Base-by-base conservation (phyloP, 2,113 vertebrate genomes). In the Pollachius pollachius region DNA sequence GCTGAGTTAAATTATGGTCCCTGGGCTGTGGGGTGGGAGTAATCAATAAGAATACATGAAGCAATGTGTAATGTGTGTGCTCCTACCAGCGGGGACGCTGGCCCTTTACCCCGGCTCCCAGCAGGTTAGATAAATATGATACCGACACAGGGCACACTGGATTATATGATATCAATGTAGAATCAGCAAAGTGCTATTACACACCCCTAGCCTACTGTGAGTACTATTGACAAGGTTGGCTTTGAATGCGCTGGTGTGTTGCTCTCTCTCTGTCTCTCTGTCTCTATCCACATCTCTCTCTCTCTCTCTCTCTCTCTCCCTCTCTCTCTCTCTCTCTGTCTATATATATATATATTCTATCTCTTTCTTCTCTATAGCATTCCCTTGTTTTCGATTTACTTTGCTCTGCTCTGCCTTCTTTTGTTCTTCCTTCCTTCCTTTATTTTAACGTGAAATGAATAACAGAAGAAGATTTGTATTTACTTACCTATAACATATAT, bases 71-170 rank as follows among this genome's bases (percentile, higher is more conserved):
- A 95, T 94, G 94, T 93, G 92, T 91, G 88, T 94, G 94, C 93
- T 94, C 93, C 76, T 93, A 94, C 84, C 95, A 96, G 96, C 94
- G 79, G 92, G 95, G 93, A 92, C 88, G 85, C 92, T 89, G 93
- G 92, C 92, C 94, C 93, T 86, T 93, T 88, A 89, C 91, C 94
- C 89, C 85, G 92, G 90, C 93, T 94, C 95, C 90, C 95, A 94
- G 95, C 95, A 95, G 95, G 95, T 96, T 96, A 96, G 95, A 96
- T 96, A 97, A 96, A 96, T 96, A 96, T 94, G 93, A 97, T 94
- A 94, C 92, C 90, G 93, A 91, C 94, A 93, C 94, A 90, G 92
- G 91, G 91, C 93, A 90, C 89, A 92, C 91, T 92, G 93, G 94
- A 95, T 95, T 95, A 94, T 94, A 93, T 89, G 90, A 94, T 94